Evolutionary conservation across 2,888 invertebrate genomes (phyloP), one percentile per base, ranked within the genome.

Genomic region (Drosophila colorata): DNA sequence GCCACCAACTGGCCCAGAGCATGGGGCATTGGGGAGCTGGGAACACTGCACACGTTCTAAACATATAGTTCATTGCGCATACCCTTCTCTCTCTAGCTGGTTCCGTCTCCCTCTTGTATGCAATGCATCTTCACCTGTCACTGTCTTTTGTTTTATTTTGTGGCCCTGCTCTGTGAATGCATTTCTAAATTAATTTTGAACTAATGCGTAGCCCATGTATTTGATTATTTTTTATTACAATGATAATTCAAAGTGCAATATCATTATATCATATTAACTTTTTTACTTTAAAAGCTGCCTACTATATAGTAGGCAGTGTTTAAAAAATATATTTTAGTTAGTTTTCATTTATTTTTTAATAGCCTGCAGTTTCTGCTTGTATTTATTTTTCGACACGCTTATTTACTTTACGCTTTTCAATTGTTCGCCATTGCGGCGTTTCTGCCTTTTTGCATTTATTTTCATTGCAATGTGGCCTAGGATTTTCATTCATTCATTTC

Each of bases 401-500:
- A 64, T 82, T 83, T 86, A 59, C 66, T 56, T 64, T 49, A 61
- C 46, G 68, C 68, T 69, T 68, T 71, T 47, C 69, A 63, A 77
- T 87, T 72, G 74, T 79, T 70, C 61, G 64, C 44, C 51, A 65
- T 52, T 69, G 81, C 75, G 40, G 51, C 35, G 41, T 55, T 79
- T 59, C 52, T 37, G 31, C 5, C 13, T 49, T 49, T 64, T 43
- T 4, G 25, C 37, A 56, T 78, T 79, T 76, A 57, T 73, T 78
- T 78, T 67, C 35, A 76, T 73, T 63, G 51, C 52, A 41, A 47
- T 64, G 60, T 57, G 59, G 52, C 44, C 48, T 14, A 44, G 38
- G 47, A 51, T 38, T 59, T 71, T 33, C 60, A 71, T 69, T 70
- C 81, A 80, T 78, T 66, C 80, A 78, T 71, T 82, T 71, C 85